Evolutionary conservation across 2,797 vertebrate species (phyloP), one percentile per base, ranked within the genome.

Genomic region (Spea hammondii): DNA sequence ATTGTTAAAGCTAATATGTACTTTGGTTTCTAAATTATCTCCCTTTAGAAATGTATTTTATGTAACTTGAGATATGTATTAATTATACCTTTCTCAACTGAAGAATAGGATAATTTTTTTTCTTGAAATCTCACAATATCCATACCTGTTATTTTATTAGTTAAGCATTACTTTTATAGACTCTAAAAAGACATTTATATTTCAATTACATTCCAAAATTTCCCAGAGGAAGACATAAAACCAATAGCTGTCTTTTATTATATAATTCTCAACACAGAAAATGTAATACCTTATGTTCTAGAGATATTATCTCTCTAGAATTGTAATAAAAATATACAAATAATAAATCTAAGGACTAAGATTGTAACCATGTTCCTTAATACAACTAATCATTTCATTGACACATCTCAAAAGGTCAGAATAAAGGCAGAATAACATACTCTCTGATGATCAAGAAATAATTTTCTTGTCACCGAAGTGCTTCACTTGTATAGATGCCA

Each of bases 151-250:
- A 72, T 48, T 79, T 74, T 74, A 68, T 46, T 69, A 54, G 32
- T 64, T 69, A 62, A 48, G 67, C 48, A 53, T 69, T 60, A 66
- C 68, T 68, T 79, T 70, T 79, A 79, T 70, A 70, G 57, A 64
- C 65, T 68, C 17, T 53, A 46, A 68, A 32, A 71, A 77, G 54
- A 13, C 53, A 64, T 74, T 64, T 54, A 48, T 69, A 62, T 70
- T 74, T 54, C 48, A 74, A 9, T 70, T 70, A 70, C 55, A 74
- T 47, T 60, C 12, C 5, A 47, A 72, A 4, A 79, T 70, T 75
- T 74, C 49, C 78, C 59, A 70, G 13, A 65, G 50, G 59, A 74
- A 70, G 44, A 45, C 8, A 55, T 74, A 79, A 79, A 70, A 74
- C 44, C 50, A 70, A 46, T 53, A 75, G 68, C 45, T 32, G 13